Base-by-base conservation (phyloP, 2,797 vertebrate species). In the Gastrophryne carolinensis region DNA sequence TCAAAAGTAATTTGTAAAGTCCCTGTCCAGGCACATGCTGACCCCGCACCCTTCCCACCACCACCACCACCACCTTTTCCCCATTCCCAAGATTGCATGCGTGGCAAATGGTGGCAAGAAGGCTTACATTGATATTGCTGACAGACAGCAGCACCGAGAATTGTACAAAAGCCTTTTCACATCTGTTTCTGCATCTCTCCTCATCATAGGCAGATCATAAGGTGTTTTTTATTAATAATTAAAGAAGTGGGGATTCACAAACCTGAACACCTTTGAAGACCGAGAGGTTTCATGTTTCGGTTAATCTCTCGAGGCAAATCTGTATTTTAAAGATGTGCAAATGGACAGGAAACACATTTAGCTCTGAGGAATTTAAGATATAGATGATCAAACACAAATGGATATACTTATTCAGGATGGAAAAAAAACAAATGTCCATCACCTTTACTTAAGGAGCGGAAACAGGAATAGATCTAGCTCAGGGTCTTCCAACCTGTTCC, bases 331-430 rank as follows among this genome's bases (percentile, higher is more conserved):
- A 41, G 52, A 74, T 44, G 37, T 65, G 50, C 17, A 73, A 74
- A 47, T 44, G 49, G 49, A 30, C 27, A 52, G 50, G 47, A 73
- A 73, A 44, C 10, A 19, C 7, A 41, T 41, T 73, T 56, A 35
- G 24, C 60, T 64, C 27, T 17, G 47, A 65, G 61, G 27, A 58
- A 74, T 58, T 15, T 15, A 41, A 44, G 29, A 21, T 52, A 65
- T 66, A 66, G 67, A 74, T 49, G 41, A 67, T 66, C 67, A 39
- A 65, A 65, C 62, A 56, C 50, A 60, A 29, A 63, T n/a, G n/a
- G n/a, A n/a, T n/a, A n/a, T n/a, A n/a, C n/a, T n/a, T n/a, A n/a
- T n/a, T n/a, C n/a, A n/a, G n/a, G n/a, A n/a, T n/a, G n/a, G n/a
- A n/a, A n/a, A n/a, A n/a, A n/a, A n/a, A n/a, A n/a, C n/a, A n/a